Conservation (phyloP, 2,113 vertebrate genomes). For the Eonycteris spelaea region DNA sequence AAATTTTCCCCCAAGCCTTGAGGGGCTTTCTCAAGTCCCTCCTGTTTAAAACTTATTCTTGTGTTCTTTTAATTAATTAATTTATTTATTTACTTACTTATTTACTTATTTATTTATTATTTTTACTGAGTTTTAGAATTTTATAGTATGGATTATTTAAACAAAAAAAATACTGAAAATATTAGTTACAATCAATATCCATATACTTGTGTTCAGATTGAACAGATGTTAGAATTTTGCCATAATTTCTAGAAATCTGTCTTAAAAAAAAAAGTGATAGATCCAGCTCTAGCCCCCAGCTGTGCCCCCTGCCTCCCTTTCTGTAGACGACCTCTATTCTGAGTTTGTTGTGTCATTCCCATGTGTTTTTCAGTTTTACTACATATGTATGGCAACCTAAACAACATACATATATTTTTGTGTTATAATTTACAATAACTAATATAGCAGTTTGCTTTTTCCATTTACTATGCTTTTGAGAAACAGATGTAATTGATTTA, state of each 20-base stretch:
- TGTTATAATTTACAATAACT: background rate
- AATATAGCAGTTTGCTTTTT: background rate
- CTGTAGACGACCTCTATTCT: background rate
- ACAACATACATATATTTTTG: background rate
- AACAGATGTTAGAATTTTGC: background rate
- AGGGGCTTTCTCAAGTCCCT: background rate
- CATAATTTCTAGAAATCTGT: background rate
- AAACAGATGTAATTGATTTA: background rate
- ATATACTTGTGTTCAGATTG: background rate
- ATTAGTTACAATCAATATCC: background rate
- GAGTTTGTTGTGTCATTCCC: background rate
- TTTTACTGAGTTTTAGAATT: background rate
- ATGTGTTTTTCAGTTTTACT: background rate
- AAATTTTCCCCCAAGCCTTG: background rate
- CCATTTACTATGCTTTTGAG: background rate
- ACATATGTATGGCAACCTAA: background rate
- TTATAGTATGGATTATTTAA: background rate
- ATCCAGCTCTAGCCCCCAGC: background rate
- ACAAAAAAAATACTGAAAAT: background rate
- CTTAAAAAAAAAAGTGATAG: background rate
- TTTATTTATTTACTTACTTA: background rate
- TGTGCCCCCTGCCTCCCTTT: background rate
- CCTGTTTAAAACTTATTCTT: background rate
- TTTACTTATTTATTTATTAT: background rate
- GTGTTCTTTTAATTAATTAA: background rate